Percentiles rank a stretch among this genome's conserved stretches.
Conservation (phyloP, 2,888 invertebrate genomes). For the Pollenia amentaria region DNA sequence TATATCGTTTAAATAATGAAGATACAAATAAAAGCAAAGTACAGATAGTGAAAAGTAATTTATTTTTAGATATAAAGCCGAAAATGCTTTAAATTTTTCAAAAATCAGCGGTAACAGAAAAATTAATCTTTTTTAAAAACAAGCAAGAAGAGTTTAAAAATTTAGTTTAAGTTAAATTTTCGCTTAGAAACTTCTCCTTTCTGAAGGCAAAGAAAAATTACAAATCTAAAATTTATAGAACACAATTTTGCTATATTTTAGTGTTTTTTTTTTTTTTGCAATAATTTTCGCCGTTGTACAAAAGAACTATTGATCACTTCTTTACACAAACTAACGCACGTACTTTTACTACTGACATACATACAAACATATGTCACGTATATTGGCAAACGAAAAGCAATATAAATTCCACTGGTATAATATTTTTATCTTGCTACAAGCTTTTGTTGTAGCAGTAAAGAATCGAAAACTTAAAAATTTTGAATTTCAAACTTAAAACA, state of each 20-base stretch:
- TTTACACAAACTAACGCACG: constrained; percentile 18
- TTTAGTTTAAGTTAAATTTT: too few species aligned
- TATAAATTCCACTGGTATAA: constrained; percentile 51
- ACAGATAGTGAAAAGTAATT: not conserved
- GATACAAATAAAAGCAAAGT: not conserved
- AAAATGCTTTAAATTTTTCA: constrained; percentile 23
- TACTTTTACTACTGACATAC: constrained; percentile 27
- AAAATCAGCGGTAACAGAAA: too few species aligned
- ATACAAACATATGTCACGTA: constrained; percentile 26
- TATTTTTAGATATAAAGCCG: not conserved
- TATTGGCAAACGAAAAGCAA: constrained; percentile 51
- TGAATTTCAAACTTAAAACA: constrained; percentile 31
- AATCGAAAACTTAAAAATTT: constrained; percentile 38
- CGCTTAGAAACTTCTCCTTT: not conserved
- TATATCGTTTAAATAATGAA: not conserved
- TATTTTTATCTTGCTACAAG: constrained; percentile 5
- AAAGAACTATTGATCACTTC: not conserved
- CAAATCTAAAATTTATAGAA: constrained; percentile 52
- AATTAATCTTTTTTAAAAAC: not conserved
- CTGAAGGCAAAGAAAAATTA: not conserved
- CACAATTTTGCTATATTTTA: constrained; percentile 25
- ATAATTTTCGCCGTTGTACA: not conserved
- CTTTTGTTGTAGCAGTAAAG: constrained; percentile 9
- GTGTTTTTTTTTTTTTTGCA: not conserved
- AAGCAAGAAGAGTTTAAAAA: not conserved